A percentile compares a stretch with the other conserved stretches of the same genome.
Conservation (phyloP, 1,140 invertebrate genomes). For the Oreohelix idahoensis region DNA sequence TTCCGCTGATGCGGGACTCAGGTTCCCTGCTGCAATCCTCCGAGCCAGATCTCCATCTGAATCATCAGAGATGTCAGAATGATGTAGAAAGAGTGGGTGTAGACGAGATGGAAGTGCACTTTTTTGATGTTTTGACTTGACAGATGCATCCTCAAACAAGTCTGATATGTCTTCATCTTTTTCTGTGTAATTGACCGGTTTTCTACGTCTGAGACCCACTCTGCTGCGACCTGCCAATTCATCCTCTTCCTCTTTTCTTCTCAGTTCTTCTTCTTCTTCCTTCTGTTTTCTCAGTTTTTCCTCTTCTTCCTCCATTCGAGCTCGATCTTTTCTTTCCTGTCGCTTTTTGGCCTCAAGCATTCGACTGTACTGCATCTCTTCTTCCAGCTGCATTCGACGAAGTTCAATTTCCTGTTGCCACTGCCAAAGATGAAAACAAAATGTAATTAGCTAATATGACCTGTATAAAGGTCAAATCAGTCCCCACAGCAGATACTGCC, state of each 20-base stretch:
- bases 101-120: background rate
- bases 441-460: no score
- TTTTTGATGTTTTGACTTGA: background rate
- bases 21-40: constrained; percentile 10
- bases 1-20: constrained; percentile 40
- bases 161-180: constrained; percentile 41
- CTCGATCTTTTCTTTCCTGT: constrained; percentile 26
- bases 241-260: constrained; percentile 38
- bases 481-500: no score
- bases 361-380: constrained; percentile 34
- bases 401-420: constrained; percentile 38
- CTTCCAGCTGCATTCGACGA: constrained; percentile 20
- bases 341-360: constrained; percentile 28
- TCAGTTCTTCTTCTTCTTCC: constrained; percentile 17
- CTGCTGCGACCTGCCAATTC: constrained; percentile 31
- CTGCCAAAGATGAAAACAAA: constrained; percentile 5
- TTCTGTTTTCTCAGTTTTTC: constrained; percentile 29
- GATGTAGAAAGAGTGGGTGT: constrained; percentile 4
- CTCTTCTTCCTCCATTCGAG: constrained; percentile 17
- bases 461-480: no score
- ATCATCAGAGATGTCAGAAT: constrained; percentile 50
- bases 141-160: constrained; percentile 15
- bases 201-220: constrained; percentile 27
- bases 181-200: constrained; percentile 40
- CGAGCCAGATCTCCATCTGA: constrained; percentile 46